phyloP scores from a whole-genome alignment of 2,888 invertebrate species.

The Heliconius cydno region DNA sequence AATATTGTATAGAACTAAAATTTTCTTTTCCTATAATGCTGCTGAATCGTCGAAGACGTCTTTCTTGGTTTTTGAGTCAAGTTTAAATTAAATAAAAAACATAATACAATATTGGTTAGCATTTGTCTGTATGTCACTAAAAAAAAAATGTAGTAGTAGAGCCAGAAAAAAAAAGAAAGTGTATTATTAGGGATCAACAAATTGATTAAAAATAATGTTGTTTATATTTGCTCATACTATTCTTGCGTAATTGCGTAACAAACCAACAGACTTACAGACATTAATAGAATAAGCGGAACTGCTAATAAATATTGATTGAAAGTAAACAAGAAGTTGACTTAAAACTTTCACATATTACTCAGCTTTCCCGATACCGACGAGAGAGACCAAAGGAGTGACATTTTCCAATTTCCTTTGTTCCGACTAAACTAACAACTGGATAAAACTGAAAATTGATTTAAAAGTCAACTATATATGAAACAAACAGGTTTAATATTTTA shows the following conservation, averaged over 20 bases:
- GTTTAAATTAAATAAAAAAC: neutral
- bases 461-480: neutral
- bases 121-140: neutral
- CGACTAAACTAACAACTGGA: neutral
- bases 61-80: neutral
- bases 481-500: neutral
- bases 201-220: neutral
- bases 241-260: neutral
- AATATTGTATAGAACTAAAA: neutral
- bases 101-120: neutral
- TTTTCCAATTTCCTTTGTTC: neutral
- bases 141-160: too few species aligned
- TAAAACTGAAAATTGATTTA: neutral
- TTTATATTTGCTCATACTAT: neutral
- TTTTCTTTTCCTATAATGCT: constrained; percentile 7
- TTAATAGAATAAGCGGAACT: neutral
- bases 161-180: too few species aligned
- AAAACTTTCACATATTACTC: neutral
- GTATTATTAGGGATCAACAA: too few species aligned
- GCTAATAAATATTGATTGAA: neutral
- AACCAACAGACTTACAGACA: neutral
- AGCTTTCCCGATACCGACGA: too few species aligned
- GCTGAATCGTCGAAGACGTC: neutral
- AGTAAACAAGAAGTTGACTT: neutral
- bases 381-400: neutral